Conservation (phyloP, 53 echinoderm and acorn worm genomes). For the Henricia sp. region DNA sequence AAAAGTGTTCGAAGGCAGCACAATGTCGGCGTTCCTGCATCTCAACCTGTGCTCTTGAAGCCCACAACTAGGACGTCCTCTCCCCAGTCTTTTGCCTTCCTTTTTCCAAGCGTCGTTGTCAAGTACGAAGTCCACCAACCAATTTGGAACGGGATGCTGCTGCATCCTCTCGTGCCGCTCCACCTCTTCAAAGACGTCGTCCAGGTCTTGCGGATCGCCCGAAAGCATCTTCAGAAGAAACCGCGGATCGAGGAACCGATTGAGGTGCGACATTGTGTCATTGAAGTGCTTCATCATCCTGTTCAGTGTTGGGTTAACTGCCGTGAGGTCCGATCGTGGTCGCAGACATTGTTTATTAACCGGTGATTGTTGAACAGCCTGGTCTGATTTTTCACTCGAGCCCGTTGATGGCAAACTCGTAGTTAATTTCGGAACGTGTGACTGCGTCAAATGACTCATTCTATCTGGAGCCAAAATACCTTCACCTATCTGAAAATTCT, state of each 20-base stretch:
- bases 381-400: too few relatives aligned
- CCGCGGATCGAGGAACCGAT: slow-evolving; percentile 21
- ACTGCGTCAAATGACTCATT: too few relatives aligned
- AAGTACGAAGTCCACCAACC: slow-evolving; percentile 1
- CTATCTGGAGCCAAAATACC: too few relatives aligned
- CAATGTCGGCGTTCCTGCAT: not conserved
- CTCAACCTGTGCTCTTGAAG: not conserved
- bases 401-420: too few relatives aligned
- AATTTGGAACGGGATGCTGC: slow-evolving; percentile 7
- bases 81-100: not conserved
- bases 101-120: not conserved
- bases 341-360: not conserved
- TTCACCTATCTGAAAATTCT: too few relatives aligned
- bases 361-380: not conserved
- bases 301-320: slow-evolving; percentile 9
- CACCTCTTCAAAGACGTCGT: slow-evolving; percentile 18
- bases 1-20: not conserved
- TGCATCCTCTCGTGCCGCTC: not conserved
- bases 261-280: slow-evolving; percentile 19
- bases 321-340: not conserved
- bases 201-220: slow-evolving; percentile 9
- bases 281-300: slow-evolving; percentile 39
- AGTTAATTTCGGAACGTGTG: too few relatives aligned
- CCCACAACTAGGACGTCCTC: too few relatives aligned
- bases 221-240: slow-evolving; percentile 11